Evolutionary conservation across 2,888 invertebrate genomes (phyloP).

Genomic region (Ctena decussata): DNA sequence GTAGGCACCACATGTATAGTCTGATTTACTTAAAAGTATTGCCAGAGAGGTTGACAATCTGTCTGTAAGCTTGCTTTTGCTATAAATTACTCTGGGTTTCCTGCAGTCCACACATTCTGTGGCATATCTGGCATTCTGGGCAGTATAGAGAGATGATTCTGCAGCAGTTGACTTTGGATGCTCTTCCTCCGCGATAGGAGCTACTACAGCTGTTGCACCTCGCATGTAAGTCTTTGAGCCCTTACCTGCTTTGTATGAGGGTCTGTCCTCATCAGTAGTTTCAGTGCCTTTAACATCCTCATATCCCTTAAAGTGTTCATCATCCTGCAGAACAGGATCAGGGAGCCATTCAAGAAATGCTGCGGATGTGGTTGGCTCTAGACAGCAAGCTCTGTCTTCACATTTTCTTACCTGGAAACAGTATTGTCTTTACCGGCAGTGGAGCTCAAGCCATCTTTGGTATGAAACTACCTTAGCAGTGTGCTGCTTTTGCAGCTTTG

Average conservation of each 20-base stretch:
- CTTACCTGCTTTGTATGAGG: no score
- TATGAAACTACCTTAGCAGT: background rate
- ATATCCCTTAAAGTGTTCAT: constrained; percentile 24
- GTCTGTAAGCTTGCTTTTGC: background rate
- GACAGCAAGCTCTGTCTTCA: background rate
- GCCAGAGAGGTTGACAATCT: background rate
- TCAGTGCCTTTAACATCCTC: constrained; percentile 1
- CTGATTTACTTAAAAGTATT: background rate
- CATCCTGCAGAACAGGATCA: constrained; percentile 25
- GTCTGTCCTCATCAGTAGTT: constrained; percentile 28
- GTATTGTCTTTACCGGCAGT: background rate
- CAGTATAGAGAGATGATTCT: background rate
- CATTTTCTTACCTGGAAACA: background rate
- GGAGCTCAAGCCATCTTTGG: background rate
- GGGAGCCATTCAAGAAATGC: background rate
- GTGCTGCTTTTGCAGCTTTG: background rate
- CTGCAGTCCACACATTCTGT: constrained; percentile 1
- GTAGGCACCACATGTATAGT: background rate
- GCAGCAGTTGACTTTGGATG: no score
- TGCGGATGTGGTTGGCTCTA: background rate
- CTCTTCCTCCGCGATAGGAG: no score
- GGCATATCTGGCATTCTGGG: background rate
- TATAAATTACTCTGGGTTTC: constrained; percentile 3
- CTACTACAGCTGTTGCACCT: no score
- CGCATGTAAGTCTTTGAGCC: no score